Base-by-base conservation (phyloP, 1,140 invertebrate species). In the Notospermus geniculatus region DNA sequence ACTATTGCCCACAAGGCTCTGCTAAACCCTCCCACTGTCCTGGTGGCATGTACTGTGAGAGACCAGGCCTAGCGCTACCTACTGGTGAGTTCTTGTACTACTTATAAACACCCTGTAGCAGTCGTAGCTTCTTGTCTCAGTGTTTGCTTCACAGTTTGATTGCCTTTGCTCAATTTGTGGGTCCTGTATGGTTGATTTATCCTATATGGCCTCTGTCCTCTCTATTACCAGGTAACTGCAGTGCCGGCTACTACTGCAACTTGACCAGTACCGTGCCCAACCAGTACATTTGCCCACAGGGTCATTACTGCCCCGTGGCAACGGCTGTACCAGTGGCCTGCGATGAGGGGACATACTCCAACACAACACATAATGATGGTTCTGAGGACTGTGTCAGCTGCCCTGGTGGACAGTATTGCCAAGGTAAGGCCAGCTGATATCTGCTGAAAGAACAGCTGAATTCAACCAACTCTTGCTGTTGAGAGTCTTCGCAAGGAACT, bases 171-270 rank as follows among this genome's bases (percentile, higher is more conserved):
- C 54, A 29, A 17, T 4, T 27, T 27, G 4, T 53, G 13, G 2
- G 13, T 1, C 19, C 15, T 53, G 1, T n/a, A 27, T 1, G 4
- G 15, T 53, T 17, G 1, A 22, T 19, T 17, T 53, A 15, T 53
- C 11, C 23, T 15, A 4, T n/a, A 23, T 17, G 23, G 30, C 41
- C 55, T 2, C 2, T 25, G n/a, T n/a, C 41, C 5, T 62, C 23
- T 23, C 17, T 57, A 25, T 25, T 53, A 50, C 22, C 54, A 77
- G 77, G 77, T 32, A 70, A 73, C 59, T 79, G 77, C 60, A 66
- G 60, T 53, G 69, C 67, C 28, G 75, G 76, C 0, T 78, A 62
- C 65, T 78, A 77, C 66, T 79, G 77, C 59, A 77, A 72, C 55
- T 68, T 71, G 54, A 73, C 71, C 5, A 79, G 76, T 61, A 62